Evolutionary conservation across 2,113 vertebrate species (phyloP), one percentile per base, ranked within the genome.

Genomic region (Bubo bubo): DNA sequence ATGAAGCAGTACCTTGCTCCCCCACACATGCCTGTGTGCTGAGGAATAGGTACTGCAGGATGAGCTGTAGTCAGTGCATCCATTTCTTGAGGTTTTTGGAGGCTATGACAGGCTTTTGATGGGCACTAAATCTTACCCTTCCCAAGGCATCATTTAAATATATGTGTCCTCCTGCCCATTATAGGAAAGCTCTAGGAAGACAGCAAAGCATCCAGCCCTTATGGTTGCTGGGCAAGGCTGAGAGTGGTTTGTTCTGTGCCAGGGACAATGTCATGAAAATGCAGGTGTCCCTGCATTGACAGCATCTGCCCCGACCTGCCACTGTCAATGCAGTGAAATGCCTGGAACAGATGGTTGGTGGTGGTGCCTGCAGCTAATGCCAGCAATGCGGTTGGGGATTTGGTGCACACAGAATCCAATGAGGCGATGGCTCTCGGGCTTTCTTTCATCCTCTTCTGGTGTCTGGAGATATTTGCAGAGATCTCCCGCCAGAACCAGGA

Each of bases 21-120:
- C 11, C 24, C 3, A 0, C 4, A 7, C 32, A 4, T 1, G 1
- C 34, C 75, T 49, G 39, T 30, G 18, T 2, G 2, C 53, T 45
- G 71, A 60, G 26, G 34, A 22, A 0, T 13, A 30, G 34, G 14
- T 71, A 8, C 32, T 52, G 4, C 0, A 64, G 67, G 34, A 58
- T 28, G 22, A 45, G 39, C 60, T 63, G 30, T 18, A 27, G 45
- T 62, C 71, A 64, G 0, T 19, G 18, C 9, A 2, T 43, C 26
- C 8, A 4, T 34, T 90, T 71, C 43, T 75, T 4, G 3, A 49
- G 37, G 26, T 10, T 74, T 81, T 52, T 79, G 80, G 55, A 86
- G 41, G 41, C n/a, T 49, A 27, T 5, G 4, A 30, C 24, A 52
- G 35, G 72, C 30, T 91, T 72, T 77, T 35, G 17, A 23, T 52